Evolutionary conservation across 1,140 invertebrate species (phyloP), one percentile per base, ranked within the genome.

Genomic region (Saxidomus purpurata): DNA sequence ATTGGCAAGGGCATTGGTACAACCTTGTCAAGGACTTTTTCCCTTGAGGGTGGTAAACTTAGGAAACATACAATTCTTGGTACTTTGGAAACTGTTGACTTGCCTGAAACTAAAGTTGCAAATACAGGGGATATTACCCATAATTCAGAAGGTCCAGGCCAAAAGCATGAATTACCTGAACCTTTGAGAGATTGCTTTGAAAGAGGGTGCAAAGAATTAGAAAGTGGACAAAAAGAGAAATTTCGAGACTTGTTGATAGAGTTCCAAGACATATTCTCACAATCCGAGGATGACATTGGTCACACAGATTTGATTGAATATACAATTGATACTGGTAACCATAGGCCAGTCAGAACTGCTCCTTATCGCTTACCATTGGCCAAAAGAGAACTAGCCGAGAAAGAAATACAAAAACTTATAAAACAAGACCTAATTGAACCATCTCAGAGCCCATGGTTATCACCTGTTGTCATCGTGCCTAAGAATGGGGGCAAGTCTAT

Each of bases 291-390:
- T 31, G 19, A 82, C 34, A 82, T 82, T 25, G 80, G 80, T 22
- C 59, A 38, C n/a, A 82, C 80, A 55, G 55, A 82, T 36, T 40
- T 61, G 19, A 55, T 61, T 0, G 80, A 82, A 63, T 63, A 55
- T 38, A 61, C 15, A 9, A 81, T 81, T 38, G 55, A 82, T 61
- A 82, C 80, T 59, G 59, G 80, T n/a, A n/a, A n/a, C n/a, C n/a
- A n/a, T n/a, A n/a, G n/a, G n/a, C n/a, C n/a, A n/a, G n/a, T n/a
- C n/a, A 25, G 77, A 80, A 47, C 40, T 55, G 15, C 43, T 28
- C 11, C 49, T 22, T 80, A 59, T 55, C 22, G 77, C 19, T 25
- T 80, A 25, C 77, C 77, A 52, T 22, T 36, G 25, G 77, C 49
- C 9, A 55, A 59, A 55, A 13, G 25, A 8, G 49, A 80, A 31